These are phyloP conservation scores for Dicrostonyx torquatus DNA, from an alignment of 2,797 vertebrate species.

Conservation along the genomic window DNA sequence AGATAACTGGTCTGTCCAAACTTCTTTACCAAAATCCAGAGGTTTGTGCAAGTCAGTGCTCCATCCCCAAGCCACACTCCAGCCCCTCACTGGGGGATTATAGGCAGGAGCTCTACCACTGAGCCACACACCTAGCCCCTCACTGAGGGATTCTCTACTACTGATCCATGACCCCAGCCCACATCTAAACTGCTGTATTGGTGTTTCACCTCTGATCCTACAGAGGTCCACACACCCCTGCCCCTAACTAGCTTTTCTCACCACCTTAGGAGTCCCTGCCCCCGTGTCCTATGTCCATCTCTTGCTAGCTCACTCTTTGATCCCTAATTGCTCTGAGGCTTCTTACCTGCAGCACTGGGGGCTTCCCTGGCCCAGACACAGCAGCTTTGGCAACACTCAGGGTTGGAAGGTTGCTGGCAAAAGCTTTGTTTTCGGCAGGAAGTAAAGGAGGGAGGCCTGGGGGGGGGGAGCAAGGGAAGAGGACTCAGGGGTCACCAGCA, in stretches of 20 bases:
- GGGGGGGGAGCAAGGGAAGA: background rate
- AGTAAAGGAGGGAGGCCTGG: constrained; percentile 77
- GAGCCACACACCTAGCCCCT: too few relatives aligned
- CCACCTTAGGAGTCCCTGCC: background rate
- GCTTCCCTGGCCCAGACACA: constrained; percentile 72
- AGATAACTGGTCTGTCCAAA: background rate
- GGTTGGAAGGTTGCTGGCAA: constrained; percentile 64
- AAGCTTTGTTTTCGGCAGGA: constrained; percentile 81
- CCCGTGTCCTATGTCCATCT: background rate
- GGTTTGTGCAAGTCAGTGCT: background rate
- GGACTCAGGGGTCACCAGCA: background rate
- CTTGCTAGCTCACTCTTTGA: fast-evolving
- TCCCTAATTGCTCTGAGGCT: fast-evolving
- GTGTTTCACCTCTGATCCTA: background rate
- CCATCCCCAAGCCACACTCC: background rate
- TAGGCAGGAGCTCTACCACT: too few relatives aligned
- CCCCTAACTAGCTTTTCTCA: background rate
- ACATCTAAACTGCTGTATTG: background rate
- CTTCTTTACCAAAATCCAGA: background rate
- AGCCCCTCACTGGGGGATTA: background rate
- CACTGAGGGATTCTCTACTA: background rate
- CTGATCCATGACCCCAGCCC: background rate
- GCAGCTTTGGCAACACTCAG: constrained; percentile 73
- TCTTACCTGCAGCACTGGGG: constrained; percentile 80
- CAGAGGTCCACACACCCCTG: background rate